Evolutionary conservation across 2,888 invertebrate species (phyloP), one percentile per base, ranked within the genome.

Genomic region (Lepidochrysops patricia): DNA sequence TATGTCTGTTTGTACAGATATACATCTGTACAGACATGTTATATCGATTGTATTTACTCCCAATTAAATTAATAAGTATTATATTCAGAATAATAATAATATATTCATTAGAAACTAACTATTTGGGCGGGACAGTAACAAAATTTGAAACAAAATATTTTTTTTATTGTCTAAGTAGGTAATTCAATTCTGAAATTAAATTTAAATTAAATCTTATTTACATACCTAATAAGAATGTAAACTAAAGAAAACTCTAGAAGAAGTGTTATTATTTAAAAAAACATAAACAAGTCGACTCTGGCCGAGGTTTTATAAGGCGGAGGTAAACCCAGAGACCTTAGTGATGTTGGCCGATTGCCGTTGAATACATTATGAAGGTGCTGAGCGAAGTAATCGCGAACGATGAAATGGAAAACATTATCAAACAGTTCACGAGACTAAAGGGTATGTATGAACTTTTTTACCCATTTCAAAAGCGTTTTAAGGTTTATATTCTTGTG

Each of bases 311-410:
- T 57, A 57, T 57, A 57, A 57, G 15, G 29, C 37, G 15, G 6
- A 26, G 43, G 15, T 19, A 15, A 43, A 27, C 5, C 13, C 29
- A 19, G 19, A 35, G 25, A 4, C 34, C 12, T 15, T 27, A 43
- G 57, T 57, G 27, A 27, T 19, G 27, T 25, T 19, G 37, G 4
- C 15, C 5, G 48, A 19, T 12, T 12, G 27, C 37, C 9, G 19
- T 6, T 48, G 27, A 27, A 27, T 13, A 29, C 43, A 57, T 6
- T 15, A 57, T 29, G 48, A 57, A 32, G 58, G 6, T 25, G 19
- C 58, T 48, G 19, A 58, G 49, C 23, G 58, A 49, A 32, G 23
- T 58, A n/a, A 52, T 59, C 27, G 15, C 34, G 1, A 52, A 37
- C 5, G 23, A 59, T 15, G 49, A 26, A 6, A 59, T 59, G 37